A percentile compares a stretch with the other conserved stretches of the same genome.
Conservation (phyloP, 1,140 invertebrate species). For the Metopolophium dirhodum region DNA sequence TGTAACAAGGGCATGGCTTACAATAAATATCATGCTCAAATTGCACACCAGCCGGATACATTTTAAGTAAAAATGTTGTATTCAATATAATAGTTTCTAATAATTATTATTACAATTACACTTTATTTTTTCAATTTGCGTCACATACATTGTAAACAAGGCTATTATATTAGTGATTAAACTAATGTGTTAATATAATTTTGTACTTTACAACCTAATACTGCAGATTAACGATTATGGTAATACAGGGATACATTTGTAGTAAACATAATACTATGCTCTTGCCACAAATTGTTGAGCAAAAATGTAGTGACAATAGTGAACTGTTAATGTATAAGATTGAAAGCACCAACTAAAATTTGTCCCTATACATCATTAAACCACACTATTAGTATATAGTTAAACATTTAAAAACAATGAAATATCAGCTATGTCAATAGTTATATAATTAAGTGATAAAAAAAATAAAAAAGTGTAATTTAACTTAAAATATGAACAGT, state of each 20-base stretch:
- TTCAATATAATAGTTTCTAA: neutral
- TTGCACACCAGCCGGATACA: neutral
- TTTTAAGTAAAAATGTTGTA: neutral
- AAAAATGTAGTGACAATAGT: constrained; percentile 11
- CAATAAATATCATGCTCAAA: neutral
- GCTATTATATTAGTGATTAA: neutral
- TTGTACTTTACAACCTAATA: constrained; percentile 38
- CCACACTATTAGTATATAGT: neutral
- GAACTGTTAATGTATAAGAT: neutral
- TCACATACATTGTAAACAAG: neutral
- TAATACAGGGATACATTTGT: neutral
- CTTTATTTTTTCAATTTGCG: neutral
- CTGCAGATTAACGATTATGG: neutral
- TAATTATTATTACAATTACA: neutral
- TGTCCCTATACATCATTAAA: neutral
- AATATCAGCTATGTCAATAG: constrained; percentile 2
- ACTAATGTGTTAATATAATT: constrained; percentile 33
- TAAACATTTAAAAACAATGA: constrained; percentile 13
- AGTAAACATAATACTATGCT: constrained; percentile 16
- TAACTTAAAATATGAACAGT: neutral
- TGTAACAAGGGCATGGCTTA: neutral
- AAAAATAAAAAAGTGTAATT: neutral
- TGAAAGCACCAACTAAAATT: constrained; percentile 25
- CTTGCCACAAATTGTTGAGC: constrained; percentile 29
- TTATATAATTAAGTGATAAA: neutral